Percentiles rank a stretch among this genome's conserved stretches.
These are phyloP conservation scores for Morelia viridis DNA, from an alignment of 2,797 vertebrate genomes.

Conservation along the genomic window DNA sequence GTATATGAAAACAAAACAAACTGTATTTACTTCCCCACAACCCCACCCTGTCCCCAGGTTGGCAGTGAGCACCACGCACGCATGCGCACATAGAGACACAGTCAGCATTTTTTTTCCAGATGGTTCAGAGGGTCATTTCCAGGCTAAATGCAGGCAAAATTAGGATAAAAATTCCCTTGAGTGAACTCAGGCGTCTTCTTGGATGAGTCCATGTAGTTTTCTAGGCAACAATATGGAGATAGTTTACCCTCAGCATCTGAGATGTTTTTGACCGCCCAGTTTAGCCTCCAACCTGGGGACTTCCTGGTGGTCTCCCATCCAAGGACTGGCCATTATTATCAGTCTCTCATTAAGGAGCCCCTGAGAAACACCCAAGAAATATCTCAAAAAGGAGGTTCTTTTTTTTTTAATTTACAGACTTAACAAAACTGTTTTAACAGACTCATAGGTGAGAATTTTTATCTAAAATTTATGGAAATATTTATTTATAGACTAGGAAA, in stretches of 20 bases:
- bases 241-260: neutral
- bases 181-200: neutral
- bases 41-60: neutral
- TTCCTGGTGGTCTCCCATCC: neutral
- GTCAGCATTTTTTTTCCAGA: neutral
- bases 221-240: neutral
- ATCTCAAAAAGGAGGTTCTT: neutral
- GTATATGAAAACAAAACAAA: neutral
- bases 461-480: neutral
- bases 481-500: neutral
- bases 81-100: neutral
- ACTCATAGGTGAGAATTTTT: neutral
- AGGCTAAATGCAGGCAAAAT: neutral
- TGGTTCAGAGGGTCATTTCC: neutral
- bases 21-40: neutral
- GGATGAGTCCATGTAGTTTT: neutral
- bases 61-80: neutral
- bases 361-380: neutral
- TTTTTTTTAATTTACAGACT: neutral
- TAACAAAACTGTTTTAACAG: neutral
- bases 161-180: neutral
- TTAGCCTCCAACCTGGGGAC: neutral
- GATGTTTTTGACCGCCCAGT: neutral
- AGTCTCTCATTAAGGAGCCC: neutral
- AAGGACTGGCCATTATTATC: neutral